A percentile compares a stretch with the other conserved stretches of the same genome.
Conservation (phyloP, 2,888 invertebrate species). For the Microdon myrmicae region DNA sequence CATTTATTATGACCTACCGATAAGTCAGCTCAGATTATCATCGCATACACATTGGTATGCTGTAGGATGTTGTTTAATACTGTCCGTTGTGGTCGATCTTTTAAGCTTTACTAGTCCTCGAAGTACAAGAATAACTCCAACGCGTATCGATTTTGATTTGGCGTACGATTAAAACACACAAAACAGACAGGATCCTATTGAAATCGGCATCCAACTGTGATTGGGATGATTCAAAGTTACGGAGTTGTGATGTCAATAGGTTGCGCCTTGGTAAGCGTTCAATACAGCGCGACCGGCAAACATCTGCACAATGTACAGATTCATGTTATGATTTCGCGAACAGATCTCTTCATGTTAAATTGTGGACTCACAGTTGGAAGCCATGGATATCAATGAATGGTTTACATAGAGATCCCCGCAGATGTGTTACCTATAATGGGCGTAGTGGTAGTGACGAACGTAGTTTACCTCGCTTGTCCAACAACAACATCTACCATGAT, state of each 20-base stretch:
- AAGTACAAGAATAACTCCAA: conserved; percentile 30
- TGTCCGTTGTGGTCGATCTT: conserved; percentile 37
- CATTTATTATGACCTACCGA: conserved; percentile 50
- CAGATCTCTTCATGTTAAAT: conserved; percentile 55
- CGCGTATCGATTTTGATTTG: conserved; percentile 52
- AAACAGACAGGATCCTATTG: conserved; percentile 46
- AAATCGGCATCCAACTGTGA: conserved; percentile 55
- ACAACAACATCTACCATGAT: conserved; percentile 46
- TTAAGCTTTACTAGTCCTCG: conserved; percentile 28
- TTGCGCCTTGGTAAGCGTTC: conserved; percentile 49
- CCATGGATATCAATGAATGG: conserved; percentile 48
- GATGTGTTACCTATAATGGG: conserved; percentile 1
- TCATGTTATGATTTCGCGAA: conserved; percentile 56
- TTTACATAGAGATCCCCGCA: conserved; percentile 23
- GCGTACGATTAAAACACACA: conserved; percentile 30
- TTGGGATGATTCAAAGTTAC: conserved; percentile 37
- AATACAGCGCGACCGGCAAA: conserved; percentile 48
- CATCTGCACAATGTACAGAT: conserved; percentile 55
- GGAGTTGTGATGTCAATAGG: conserved; percentile 47
- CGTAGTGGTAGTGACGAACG: conserved; percentile 11
- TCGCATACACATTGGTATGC: conserved; percentile 50
- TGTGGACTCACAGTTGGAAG: conserved; percentile 53
- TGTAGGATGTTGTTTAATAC: conserved; percentile 36
- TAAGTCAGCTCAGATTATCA: conserved; percentile 39
- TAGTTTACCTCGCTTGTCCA: conserved; percentile 22